Evolutionary conservation across 2,113 vertebrate species (phyloP).

Genomic region (Stegostoma tigrinum): DNA sequence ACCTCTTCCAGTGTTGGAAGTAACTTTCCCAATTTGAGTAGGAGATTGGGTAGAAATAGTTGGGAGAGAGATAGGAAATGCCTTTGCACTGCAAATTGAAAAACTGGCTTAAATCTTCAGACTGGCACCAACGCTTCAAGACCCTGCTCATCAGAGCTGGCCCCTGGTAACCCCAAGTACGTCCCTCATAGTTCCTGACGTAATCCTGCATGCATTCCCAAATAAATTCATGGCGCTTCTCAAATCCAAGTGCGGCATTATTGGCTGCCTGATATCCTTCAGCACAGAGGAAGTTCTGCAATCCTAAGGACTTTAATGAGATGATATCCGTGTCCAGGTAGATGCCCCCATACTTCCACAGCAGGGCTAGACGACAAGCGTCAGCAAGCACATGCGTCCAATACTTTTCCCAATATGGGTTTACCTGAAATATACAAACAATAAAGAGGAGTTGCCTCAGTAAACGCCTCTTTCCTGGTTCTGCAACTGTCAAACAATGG

Average conservation of each 20-base stretch:
- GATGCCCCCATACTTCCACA: conserved; percentile 65
- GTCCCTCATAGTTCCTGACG: conserved; percentile 58
- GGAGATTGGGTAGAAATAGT: conserved; percentile 62
- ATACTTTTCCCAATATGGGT: conserved; percentile 48
- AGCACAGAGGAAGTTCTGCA: conserved; percentile 55
- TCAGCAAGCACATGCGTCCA: conserved; percentile 61
- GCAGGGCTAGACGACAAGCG: conserved; percentile 55
- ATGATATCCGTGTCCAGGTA: conserved; percentile 68
- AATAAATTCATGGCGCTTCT: conserved; percentile 53
- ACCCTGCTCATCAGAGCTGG: conserved; percentile 59
- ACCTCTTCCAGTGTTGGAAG: conserved; percentile 54
- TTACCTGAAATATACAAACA: conserved; percentile 45
- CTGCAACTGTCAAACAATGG: neutral
- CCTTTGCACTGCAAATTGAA: conserved; percentile 49
- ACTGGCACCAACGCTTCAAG: conserved; percentile 51
- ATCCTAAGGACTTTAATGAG: conserved; percentile 57
- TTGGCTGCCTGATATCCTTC: conserved; percentile 53
- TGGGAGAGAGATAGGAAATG: conserved; percentile 59
- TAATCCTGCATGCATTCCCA: conserved; percentile 66
- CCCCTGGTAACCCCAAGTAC: conserved; percentile 63
- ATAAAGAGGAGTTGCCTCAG: too few species aligned
- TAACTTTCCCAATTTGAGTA: conserved; percentile 53
- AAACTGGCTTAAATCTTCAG: conserved; percentile 49
- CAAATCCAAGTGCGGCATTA: conserved; percentile 63
- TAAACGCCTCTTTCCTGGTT: neutral